Base-by-base conservation (phyloP, 64 coral and sea anemone genomes). In the Pachyseris speciosa region DNA sequence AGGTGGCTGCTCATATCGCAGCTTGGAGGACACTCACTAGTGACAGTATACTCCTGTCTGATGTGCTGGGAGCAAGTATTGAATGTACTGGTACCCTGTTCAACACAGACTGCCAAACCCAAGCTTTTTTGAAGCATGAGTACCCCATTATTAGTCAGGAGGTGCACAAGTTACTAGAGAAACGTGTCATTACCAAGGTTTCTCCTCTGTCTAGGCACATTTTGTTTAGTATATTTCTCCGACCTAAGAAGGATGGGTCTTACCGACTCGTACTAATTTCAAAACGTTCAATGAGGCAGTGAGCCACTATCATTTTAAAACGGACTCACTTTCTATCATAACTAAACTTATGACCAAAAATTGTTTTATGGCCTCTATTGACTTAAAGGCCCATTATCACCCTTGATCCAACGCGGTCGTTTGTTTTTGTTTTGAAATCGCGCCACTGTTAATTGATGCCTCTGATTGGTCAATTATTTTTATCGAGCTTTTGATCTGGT, bases 201-300 rank as follows among this genome's bases (percentile, higher is more conserved):
- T 33, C 52, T 47, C 58, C 68, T 30, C 27, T 43, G 33, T 0
- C 31, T 27, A 42, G 59, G 12, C 72, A 89, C 44, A 89, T 89
- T 31, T 59, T 89, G n/a, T 77, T n/a, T n/a, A 63, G 32, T 20
- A 40, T 86, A 50, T 89, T 89, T 67, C 51, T 89, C 15, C 57
- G 73, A 27, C 87, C 49, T 7, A 89, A 78, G 53, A 89, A 78
- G 87, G 87, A 89, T 78, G 87, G 87, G 33, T 65, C 72, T 19
- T 2, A 89, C 15, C 29, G 87, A 27, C 58, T 89, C 20, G 67
- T 78, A 49, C 74, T 89, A n/a, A 89, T 40, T 59, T 89, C 0
- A 79, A 89, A n/a, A 38, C 44, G 40, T 89, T 89, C 50, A 89
- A 89, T 67, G 72, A 89, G 38, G n/a, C 41, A 59, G 87, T 89